Percentiles rank a stretch among this genome's conserved stretches.
Conservation (phyloP, 2,888 invertebrate genomes). For the Apantesis nais region DNA sequence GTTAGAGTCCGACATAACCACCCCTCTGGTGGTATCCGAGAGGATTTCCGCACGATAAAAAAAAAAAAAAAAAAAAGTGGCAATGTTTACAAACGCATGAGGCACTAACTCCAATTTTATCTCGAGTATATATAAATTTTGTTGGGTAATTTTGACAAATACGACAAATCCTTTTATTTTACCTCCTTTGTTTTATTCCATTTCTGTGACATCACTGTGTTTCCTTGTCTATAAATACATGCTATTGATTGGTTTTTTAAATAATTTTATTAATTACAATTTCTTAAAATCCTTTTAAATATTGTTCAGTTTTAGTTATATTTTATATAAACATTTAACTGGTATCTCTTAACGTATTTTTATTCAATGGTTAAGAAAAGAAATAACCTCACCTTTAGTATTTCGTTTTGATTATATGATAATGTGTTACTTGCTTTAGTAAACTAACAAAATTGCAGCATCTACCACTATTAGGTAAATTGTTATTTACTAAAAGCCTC, state of each 20-base stretch:
- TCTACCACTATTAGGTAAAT: background rate
- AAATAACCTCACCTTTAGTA: background rate
- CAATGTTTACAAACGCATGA: slow-evolving; percentile 15
- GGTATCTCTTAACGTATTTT: too few species aligned
- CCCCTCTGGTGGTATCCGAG: too few species aligned
- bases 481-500: background rate
- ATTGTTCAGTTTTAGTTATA: background rate
- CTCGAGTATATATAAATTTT: background rate
- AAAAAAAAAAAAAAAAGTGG: too few species aligned
- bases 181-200: too few species aligned
- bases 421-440: background rate
- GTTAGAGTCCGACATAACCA: too few species aligned
- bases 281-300: background rate
- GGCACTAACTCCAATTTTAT: background rate
- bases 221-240: background rate
- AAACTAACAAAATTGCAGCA: background rate
- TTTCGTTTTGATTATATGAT: background rate
- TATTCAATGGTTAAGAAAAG: background rate
- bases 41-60: too few species aligned
- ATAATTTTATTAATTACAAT: background rate
- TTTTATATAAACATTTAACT: background rate
- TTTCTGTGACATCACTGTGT: background rate
- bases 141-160: background rate
- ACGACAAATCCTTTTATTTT: background rate
- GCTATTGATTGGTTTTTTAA: background rate